Evolutionary conservation across 2,888 invertebrate genomes (phyloP).

Genomic region (Nymphalis c-album): DNA sequence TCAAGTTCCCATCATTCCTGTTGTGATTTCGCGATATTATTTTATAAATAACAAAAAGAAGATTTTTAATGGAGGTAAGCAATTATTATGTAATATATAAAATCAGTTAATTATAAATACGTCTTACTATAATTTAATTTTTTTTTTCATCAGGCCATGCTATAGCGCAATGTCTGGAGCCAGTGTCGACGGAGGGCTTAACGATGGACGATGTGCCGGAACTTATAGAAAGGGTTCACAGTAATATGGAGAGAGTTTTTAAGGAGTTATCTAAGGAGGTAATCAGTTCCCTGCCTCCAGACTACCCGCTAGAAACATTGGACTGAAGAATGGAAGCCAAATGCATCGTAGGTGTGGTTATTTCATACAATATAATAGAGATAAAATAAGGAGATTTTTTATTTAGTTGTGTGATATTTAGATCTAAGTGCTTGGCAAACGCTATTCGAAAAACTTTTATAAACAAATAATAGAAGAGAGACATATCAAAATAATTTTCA

Average conservation of each 20-base stretch:
- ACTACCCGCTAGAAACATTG: constrained; percentile 65
- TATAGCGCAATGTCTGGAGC: constrained; percentile 77
- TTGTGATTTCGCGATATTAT: constrained; percentile 85
- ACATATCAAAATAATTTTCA: no score
- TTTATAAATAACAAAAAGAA: constrained; percentile 76
- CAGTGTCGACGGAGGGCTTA: constrained; percentile 75
- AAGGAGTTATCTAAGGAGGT: constrained; percentile 76
- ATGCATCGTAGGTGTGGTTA: background rate
- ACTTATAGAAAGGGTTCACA: constrained; percentile 69
- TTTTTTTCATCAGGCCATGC: constrained; percentile 69
- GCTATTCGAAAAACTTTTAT: no score
- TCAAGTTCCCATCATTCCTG: constrained; percentile 85
- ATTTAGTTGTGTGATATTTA: no score
- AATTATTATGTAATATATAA: background rate
- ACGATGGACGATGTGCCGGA: constrained; percentile 75
- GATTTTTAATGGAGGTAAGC: constrained; percentile 77
- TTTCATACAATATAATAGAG: background rate
- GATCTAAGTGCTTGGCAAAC: no score
- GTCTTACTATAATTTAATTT: background rate
- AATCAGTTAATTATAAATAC: background rate
- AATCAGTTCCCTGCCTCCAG: constrained; percentile 64
- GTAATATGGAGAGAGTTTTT: constrained; percentile 75
- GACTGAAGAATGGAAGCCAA: background rate
- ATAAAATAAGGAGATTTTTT: no score
- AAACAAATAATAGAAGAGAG: no score